These are phyloP conservation scores for Ancistrus triradiatus DNA, from an alignment of 2,113 vertebrate genomes.

Conservation along the genomic window DNA sequence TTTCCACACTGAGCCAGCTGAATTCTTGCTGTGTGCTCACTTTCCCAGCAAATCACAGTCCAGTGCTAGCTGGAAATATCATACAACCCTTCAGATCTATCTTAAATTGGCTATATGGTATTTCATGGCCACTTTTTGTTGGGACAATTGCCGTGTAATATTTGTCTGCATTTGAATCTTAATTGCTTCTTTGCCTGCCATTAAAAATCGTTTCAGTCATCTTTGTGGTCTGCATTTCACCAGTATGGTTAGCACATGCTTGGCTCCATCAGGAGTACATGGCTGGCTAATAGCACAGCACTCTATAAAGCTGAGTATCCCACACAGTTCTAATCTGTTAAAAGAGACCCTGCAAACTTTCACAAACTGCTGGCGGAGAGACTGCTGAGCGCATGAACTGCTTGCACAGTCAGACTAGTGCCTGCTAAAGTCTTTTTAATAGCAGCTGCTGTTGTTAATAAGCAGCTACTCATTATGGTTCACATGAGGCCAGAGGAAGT, in stretches of 20 bases:
- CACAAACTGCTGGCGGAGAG: not conserved
- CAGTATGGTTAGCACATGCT: conserved; percentile 20
- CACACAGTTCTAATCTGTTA: conserved; percentile 9
- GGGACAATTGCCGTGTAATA: not conserved
- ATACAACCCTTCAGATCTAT: not conserved
- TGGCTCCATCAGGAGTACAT: conserved; percentile 3
- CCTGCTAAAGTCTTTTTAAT: conserved; percentile 34
- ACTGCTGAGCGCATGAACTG: conserved; percentile 5
- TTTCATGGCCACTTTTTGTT: no score
- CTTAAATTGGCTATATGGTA: no score
- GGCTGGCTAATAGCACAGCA: conserved; percentile 9
- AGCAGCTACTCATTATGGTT: conserved; percentile 22
- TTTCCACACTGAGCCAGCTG: not conserved
- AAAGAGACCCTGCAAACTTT: not conserved
- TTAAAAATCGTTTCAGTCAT: not conserved
- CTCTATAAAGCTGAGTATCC: conserved; percentile 12
- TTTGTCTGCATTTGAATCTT: conserved; percentile 4
- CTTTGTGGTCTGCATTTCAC: conserved; percentile 8
- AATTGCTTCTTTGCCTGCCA: conserved; percentile 1
- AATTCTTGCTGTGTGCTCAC: not conserved
- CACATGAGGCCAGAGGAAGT: conserved; percentile 25
- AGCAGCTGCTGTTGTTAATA: conserved; percentile 26
- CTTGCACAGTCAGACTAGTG: conserved; percentile 8
- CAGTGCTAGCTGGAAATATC: not conserved
- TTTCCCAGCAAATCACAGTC: not conserved